Evolutionary conservation across 2,888 invertebrate species (phyloP), one percentile per base, ranked within the genome.

Genomic region (Lysandra bellargus): DNA sequence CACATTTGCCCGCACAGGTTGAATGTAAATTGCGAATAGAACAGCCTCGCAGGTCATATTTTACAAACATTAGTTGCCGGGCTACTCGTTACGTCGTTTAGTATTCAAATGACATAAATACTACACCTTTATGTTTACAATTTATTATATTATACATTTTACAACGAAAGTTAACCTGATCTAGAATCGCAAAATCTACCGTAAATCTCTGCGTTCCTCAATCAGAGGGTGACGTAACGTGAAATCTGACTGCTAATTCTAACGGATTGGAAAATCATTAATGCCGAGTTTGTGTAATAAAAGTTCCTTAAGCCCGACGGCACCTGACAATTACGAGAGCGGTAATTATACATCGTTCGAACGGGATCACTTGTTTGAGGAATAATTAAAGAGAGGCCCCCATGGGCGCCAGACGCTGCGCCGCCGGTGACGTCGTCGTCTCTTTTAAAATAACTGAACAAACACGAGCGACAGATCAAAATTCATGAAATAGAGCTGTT

Each of bases 311-410:
- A 79, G 76, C 79, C 79, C 80, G 82, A 81, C 83, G 79, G 78
- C 79, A 83, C 82, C 81, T 82, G 85, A 82, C 84, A 86, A 85
- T 85, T 85, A 83, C 79, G 79, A 78, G 80, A 80, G 79, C 80
- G 81, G 83, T 85, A 86, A 87, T 86, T 85, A 82, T 82, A 84
- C 83, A 81, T 81, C 82, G 82, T 79, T 82, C 80, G 80, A 84
- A 81, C 80, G 78, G 80, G 82, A 85, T 84, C 81, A 83, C 82
- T 85, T 85, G 85, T 84, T 85, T 84, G 82, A 81, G 75, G 81
- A 85, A 69, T 69, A 69, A 69, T 69, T 69, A 69, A 7, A 69
- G 69, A 14, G 33, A 14, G 33, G 17, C 37, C 12, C 37, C 69
- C 69, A 69, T 33, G 17, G 69, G 69, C 69, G 69, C 69, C 33